Conservation (phyloP, 30 jellyfish, hydroid and myxozoan species). For the Sanderia malayensis region DNA sequence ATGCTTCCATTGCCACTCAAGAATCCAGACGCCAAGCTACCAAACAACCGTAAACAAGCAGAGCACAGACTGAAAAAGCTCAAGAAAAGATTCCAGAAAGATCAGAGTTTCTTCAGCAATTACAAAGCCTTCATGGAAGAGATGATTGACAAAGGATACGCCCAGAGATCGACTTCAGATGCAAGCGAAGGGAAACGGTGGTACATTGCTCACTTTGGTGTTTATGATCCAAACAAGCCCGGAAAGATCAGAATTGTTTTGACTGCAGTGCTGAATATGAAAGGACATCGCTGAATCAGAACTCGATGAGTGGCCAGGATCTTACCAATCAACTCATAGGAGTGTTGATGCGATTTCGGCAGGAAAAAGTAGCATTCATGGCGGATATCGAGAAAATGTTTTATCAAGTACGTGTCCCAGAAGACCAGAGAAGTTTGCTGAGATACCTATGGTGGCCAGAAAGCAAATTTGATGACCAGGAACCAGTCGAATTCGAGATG, state of each 20-base stretch:
- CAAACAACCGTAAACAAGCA: slow-evolving; percentile 29
- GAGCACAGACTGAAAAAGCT: background rate
- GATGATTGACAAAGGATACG: slow-evolving; percentile 4
- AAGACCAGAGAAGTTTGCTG: slow-evolving; percentile 1
- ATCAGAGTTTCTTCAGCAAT: slow-evolving; percentile 3
- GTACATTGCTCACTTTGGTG: slow-evolving; percentile 24
- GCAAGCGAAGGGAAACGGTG: slow-evolving; percentile 1
- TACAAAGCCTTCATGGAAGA: slow-evolving; percentile 21
- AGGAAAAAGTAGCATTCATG: slow-evolving; percentile 4
- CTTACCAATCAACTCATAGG: slow-evolving; percentile 28
- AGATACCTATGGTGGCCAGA: slow-evolving; percentile 31
- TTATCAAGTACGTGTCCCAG: slow-evolving; percentile 14
- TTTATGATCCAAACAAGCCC: slow-evolving; percentile 10
- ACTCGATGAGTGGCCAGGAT: slow-evolving; percentile 18
- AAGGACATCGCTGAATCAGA: slow-evolving; percentile 10
- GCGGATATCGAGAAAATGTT: slow-evolving; percentile 37
- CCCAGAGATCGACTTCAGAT: background rate
- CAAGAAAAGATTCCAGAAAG: background rate
- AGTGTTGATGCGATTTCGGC: slow-evolving; percentile 15
- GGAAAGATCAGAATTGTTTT: slow-evolving; percentile 32
- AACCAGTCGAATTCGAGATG: slow-evolving; percentile 8
- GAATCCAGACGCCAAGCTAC: background rate
- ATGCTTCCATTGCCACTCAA: slow-evolving; percentile 23
- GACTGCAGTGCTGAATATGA: slow-evolving; percentile 30
- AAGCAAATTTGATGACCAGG: too few species aligned